Percentiles rank a stretch among this genome's conserved stretches.
Conservation (phyloP, 2,113 vertebrate species). For the Egretta garzetta region DNA sequence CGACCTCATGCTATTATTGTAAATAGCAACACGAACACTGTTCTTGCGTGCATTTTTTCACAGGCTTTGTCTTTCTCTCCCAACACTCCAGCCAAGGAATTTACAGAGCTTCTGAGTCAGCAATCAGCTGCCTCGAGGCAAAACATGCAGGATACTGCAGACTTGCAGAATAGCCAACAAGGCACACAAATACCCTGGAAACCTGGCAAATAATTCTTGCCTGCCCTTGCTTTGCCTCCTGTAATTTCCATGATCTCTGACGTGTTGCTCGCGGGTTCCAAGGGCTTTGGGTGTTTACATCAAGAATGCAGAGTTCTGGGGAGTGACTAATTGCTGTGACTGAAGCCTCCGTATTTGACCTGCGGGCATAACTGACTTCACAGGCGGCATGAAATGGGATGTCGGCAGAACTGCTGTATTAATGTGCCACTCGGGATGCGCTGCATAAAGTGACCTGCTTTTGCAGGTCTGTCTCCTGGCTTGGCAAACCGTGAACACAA, state of each 20-base stretch:
- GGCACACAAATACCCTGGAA: slow-evolving; percentile 23
- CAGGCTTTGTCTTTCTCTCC: slow-evolving; percentile 7
- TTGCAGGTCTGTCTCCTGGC: background rate
- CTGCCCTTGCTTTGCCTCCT: slow-evolving; percentile 18
- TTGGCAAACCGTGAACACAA: background rate
- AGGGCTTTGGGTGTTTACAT: slow-evolving; percentile 24
- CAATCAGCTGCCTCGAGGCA: slow-evolving; percentile 60
- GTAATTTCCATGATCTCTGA: slow-evolving; percentile 16
- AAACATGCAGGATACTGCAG: slow-evolving; percentile 38
- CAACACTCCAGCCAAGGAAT: slow-evolving; percentile 35
- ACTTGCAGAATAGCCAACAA: background rate
- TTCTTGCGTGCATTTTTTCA: slow-evolving; percentile 29
- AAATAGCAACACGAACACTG: slow-evolving; percentile 53
- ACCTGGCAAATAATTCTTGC: slow-evolving; percentile 11
- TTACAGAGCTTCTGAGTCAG: slow-evolving; percentile 67
- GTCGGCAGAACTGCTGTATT: background rate
- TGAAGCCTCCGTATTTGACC: background rate
- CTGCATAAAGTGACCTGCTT: background rate
- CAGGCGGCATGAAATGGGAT: background rate
- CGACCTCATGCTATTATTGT: slow-evolving; percentile 54
- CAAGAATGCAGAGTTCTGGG: slow-evolving; percentile 23
- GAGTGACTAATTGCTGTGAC: slow-evolving; percentile 7
- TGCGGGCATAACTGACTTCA: slow-evolving; percentile 25
- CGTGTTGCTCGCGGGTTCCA: background rate
- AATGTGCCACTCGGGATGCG: background rate